Percentiles rank a stretch among this genome's conserved stretches.
phyloP scores from a whole-genome alignment of 2,797 vertebrate genomes.

The Alosa sapidissima region DNA sequence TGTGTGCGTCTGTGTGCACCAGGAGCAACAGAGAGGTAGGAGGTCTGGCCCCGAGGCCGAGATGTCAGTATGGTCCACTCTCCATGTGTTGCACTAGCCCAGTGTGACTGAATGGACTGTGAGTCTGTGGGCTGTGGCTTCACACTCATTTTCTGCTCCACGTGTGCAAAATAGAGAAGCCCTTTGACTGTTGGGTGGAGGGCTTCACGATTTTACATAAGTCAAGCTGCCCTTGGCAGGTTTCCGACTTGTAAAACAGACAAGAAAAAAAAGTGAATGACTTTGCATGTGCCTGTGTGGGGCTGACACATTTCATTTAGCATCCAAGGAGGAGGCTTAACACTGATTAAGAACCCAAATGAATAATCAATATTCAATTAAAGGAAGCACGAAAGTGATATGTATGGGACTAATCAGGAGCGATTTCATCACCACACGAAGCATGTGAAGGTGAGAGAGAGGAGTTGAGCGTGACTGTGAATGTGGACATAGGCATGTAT shows the following conservation, averaged over 20 bases:
- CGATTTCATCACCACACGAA: background rate
- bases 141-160: background rate
- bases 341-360: slow-evolving; percentile 17
- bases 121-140: background rate
- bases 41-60: background rate
- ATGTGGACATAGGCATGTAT: background rate
- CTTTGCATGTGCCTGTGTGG: background rate
- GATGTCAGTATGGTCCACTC: background rate
- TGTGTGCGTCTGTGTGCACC: background rate
- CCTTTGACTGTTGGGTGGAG: background rate
- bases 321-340: background rate
- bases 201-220: background rate
- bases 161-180: background rate
- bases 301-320: background rate
- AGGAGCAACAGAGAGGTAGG: background rate
- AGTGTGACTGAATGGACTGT: background rate
- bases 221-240: background rate
- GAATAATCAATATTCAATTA: slow-evolving; percentile 26
- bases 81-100: background rate
- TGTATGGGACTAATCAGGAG: background rate
- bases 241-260: background rate
- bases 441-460: background rate
- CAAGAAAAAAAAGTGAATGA: background rate
- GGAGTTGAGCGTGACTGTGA: background rate
- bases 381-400: background rate